Percentiles rank a stretch among this genome's conserved stretches.
phyloP scores from a whole-genome alignment of 2,113 vertebrate species.

The Dicentrarchus labrax region DNA sequence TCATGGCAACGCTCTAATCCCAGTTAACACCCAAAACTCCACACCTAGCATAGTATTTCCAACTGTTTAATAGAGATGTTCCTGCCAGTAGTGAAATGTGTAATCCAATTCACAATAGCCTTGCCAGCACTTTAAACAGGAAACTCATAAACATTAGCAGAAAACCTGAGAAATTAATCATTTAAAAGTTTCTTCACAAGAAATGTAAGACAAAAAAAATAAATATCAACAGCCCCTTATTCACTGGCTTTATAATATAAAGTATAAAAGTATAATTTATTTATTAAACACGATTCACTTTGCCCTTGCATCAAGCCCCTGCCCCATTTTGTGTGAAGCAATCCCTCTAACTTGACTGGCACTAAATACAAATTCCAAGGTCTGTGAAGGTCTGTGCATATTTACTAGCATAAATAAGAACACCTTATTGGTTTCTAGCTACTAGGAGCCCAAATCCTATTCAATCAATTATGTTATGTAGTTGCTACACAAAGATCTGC shows the following conservation, averaged over 20 bases:
- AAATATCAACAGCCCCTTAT: not conserved
- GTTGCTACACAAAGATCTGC: too few species aligned
- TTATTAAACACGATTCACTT: not conserved
- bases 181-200: constrained; percentile 3
- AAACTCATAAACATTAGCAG: constrained; percentile 43
- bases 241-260: not conserved
- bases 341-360: too few species aligned
- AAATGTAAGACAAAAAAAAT: not conserved
- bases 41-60: constrained; percentile 38
- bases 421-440: too few species aligned
- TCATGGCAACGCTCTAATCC: constrained; percentile 2
- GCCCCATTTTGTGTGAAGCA: too few species aligned
- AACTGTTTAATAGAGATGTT: constrained; percentile 34
- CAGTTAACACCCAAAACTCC: constrained; percentile 16
- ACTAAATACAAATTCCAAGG: too few species aligned
- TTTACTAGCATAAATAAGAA: too few species aligned
- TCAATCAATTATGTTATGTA: too few species aligned
- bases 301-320: too few species aligned
- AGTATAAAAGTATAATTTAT: too few species aligned
- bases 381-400: too few species aligned
- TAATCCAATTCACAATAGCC: constrained; percentile 18
- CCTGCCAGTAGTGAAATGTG: constrained; percentile 41
- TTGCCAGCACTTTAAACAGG: constrained; percentile 26
- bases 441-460: too few species aligned
- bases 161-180: constrained; percentile 18